These are phyloP conservation scores for Emesis furor DNA, from an alignment of 2,888 invertebrate species.

Conservation along the genomic window DNA sequence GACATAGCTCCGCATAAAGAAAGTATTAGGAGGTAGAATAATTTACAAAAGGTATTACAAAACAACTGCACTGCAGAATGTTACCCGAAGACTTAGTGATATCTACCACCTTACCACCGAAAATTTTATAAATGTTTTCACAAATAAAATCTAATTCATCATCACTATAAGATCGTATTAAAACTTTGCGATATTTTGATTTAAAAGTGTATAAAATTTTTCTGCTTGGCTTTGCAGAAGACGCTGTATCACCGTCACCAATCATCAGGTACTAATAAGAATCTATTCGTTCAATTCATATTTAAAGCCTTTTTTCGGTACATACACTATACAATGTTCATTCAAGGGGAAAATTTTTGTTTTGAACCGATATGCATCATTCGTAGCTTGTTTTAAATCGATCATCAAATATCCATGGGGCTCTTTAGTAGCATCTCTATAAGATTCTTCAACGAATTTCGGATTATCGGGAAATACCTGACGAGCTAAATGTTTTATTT, in stretches of 20 bases:
- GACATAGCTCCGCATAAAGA: conserved; percentile 68
- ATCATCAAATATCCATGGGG: conserved; percentile 51
- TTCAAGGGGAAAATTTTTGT: background rate
- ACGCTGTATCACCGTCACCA: background rate
- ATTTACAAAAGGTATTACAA: background rate
- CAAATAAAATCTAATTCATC: conserved; percentile 4
- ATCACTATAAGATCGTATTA: background rate
- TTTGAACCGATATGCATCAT: background rate
- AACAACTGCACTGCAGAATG: conserved; percentile 3
- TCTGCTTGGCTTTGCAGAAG: conserved; percentile 16
- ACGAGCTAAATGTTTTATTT: conserved; percentile 17
- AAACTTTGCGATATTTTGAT: background rate
- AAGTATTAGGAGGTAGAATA: conserved; percentile 34
- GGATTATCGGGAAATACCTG: conserved; percentile 29
- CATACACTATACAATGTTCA: conserved; percentile 69
- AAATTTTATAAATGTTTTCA: background rate
- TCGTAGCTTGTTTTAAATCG: conserved; percentile 1
- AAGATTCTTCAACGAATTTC: conserved; percentile 33
- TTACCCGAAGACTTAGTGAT: background rate
- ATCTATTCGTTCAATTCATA: conserved; percentile 37
- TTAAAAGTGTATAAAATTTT: background rate
- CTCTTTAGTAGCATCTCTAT: conserved; percentile 54
- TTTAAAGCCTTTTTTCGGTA: conserved; percentile 67
- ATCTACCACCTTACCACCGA: background rate
- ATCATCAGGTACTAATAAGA: background rate